Base-by-base conservation (phyloP, 2,888 invertebrate genomes). In the Cryptus viduatorius region DNA sequence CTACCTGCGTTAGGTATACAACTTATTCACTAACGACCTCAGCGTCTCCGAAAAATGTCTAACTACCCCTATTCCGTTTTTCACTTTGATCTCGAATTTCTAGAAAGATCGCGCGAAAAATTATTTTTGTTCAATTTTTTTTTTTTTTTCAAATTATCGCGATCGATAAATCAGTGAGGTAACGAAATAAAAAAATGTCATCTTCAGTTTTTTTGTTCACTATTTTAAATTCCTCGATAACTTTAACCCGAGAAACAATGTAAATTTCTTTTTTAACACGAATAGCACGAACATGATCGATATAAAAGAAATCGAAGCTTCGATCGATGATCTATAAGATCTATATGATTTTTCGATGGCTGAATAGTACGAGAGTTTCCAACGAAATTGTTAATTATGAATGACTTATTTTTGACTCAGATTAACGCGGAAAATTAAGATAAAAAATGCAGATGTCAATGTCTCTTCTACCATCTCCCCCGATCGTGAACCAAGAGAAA, bases 401-500 rank as follows among this genome's bases (percentile, higher is more conserved):
- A 37, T 37, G 4, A 8, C 4, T 37, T 37, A 37, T 37, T 37
- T 37, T 48, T 2, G 48, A 48, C n/a, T 48, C 1, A 1, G 12
- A 48, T 48, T 48, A 48, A 48, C 48, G 48, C 48, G 48, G 37
- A 37, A 37, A 37, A 7, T 37, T 37, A 37, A 37, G 37, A 37
- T 1, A 37, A 37, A 8, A 37, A 8, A 37, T 37, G 8, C 37
- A 5, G 37, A 37, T 37, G 37, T 37, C 8, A 37, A 37, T 37
- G 5, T 8, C 8, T 37, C 37, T 56, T 19, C 53, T 56, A 56
- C 10, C 8, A 12, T 24, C 24, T 2, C 59, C 31, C 14, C 14
- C 24, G 29, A 61, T 37, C 3, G 72, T 48, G 61, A 73, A 71
- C 56, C 72, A 65, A 42, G 69, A 64, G 73, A 82, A 65, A 89